Evolutionary conservation across 2,113 vertebrate species (phyloP).

Genomic region (Callipepla squamata): DNA sequence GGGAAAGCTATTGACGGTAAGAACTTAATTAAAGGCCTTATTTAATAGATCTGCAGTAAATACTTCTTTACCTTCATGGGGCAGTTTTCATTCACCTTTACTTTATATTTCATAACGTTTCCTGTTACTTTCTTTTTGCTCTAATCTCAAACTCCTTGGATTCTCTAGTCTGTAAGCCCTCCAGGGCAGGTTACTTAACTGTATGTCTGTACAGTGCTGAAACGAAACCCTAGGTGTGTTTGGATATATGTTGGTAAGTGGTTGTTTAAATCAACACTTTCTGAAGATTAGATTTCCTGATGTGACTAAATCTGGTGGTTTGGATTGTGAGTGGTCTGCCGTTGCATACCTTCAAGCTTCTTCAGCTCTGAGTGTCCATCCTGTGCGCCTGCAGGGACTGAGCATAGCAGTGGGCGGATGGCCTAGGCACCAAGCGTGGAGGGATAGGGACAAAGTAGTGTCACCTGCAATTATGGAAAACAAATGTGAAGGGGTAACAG

Average conservation of each 20-base stretch:
- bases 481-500: not conserved
- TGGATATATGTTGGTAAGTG: not conserved
- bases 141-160: not conserved
- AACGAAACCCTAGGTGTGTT: not conserved
- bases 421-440: not conserved
- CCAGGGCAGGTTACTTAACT: not conserved
- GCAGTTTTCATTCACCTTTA: not conserved
- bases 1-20: not conserved
- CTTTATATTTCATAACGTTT: not conserved
- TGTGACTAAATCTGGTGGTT: not conserved
- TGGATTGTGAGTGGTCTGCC: not conserved
- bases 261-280: not conserved
- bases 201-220: not conserved
- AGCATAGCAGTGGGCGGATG: not conserved
- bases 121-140: not conserved
- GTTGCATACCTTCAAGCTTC: not conserved
- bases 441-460: not conserved
- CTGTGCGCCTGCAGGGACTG: not conserved
- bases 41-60: not conserved
- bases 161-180: conserved; percentile 11
- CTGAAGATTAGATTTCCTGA: not conserved
- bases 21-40: not conserved
- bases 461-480: not conserved
- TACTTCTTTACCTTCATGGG: not conserved
- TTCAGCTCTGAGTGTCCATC: not conserved